A percentile compares a stretch with the other conserved stretches of the same genome.
These are phyloP conservation scores for Hydroisotoma schaefferi DNA, from an alignment of 2,888 invertebrate species.

Conservation along the genomic window DNA sequence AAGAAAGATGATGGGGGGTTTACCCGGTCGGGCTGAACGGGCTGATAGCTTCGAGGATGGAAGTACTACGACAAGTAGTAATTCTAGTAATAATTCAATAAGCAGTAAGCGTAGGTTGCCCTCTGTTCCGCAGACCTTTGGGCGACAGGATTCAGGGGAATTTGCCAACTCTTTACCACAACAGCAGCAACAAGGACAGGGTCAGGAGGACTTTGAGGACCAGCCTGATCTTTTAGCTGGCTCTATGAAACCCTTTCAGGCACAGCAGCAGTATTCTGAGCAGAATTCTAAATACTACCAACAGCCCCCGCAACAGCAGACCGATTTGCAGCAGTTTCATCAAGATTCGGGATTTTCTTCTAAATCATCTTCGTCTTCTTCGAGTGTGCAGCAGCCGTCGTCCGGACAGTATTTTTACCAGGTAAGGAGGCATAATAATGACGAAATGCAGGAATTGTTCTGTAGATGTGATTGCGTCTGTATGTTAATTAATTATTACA, in stretches of 20 bases:
- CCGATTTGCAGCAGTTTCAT: slow-evolving; percentile 5
- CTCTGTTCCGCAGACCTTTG: slow-evolving; percentile 33
- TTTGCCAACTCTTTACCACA: neutral
- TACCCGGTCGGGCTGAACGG: slow-evolving; percentile 36
- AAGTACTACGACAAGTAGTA: slow-evolving; percentile 29
- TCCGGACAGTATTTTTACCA: no score
- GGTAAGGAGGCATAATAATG: no score
- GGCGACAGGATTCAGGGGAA: neutral
- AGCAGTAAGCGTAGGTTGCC: slow-evolving; percentile 44
- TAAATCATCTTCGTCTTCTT: slow-evolving; percentile 1
- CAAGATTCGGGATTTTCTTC: slow-evolving; percentile 18
- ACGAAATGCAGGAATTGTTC: no score
- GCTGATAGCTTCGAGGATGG: slow-evolving; percentile 41
- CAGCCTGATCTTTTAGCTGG: no score
- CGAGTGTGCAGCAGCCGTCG: no score
- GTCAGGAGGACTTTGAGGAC: neutral
- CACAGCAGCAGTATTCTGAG: neutral
- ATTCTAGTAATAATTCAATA: slow-evolving; percentile 29
- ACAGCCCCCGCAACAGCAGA: slow-evolving; percentile 9
- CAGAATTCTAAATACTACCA: neutral
- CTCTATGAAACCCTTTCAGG: neutral
- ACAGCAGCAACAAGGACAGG: neutral
- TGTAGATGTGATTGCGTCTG: no score
- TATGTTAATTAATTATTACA: no score
- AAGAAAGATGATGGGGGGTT: slow-evolving; percentile 33